Evolutionary conservation across 1,140 invertebrate species (phyloP), one percentile per base, ranked within the genome.

Genomic region (Campoletis sonorensis): DNA sequence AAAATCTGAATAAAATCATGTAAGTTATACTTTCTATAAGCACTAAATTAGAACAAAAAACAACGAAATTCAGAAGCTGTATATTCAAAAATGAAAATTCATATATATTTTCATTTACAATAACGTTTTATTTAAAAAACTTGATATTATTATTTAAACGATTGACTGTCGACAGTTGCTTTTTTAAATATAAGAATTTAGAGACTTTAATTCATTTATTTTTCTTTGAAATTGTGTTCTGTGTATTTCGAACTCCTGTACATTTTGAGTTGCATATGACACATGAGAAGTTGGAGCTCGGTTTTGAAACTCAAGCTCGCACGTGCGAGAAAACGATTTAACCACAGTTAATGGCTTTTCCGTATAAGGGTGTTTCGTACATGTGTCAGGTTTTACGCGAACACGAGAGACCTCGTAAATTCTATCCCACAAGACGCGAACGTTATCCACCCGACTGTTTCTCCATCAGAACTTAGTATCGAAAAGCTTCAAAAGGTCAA

Each of bases 321-420:
- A 3, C 71, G 21, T 54, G 30, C 30, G 73, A 26, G 18, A 27
- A n/a, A 73, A 33, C 13, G 26, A 51, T 73, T 73, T 40, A 73
- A 49, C 49, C n/a, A 40, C n/a, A 30, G 30, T 16, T 49, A 45
- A 73, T 73, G n/a, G 71, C 71, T 73, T 73, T 73, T 27, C 33
- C 33, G 49, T 73, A 45, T 33, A 15, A 23, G 26, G 27, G 23
- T 40, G 33, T 73, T 73, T 51, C 40, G 40, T 45, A n/a, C n/a
- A n/a, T n/a, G 40, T 4, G 40, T 45, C 3, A 45, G 13, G 40
- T 45, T 45, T 45, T 45, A 45, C 3, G 40, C 40, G 40, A 45
- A 45, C 5, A 16, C n/a, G 1, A 73, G 54, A n/a, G 18, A 49
- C 33, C 33, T n/a, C 71, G 49, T 73, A 73, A 49, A 49, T 16